phyloP scores from a whole-genome alignment of 2,113 vertebrate genomes.

The Pontoporia blainvillei region DNA sequence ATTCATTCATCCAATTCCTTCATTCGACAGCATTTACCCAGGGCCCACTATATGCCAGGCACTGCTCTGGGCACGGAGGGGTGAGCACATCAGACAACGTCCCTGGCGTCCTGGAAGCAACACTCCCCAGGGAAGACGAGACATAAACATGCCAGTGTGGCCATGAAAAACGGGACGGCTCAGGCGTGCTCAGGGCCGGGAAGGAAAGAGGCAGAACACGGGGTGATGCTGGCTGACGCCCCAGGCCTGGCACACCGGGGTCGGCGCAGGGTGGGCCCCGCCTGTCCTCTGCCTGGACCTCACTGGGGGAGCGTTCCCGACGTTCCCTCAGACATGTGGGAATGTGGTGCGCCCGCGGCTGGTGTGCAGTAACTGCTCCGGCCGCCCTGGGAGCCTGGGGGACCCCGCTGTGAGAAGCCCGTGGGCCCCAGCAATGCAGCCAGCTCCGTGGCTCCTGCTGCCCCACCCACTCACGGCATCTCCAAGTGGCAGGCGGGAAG shows the following conservation, averaged over 20 bases:
- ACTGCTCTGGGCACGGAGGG: accelerated
- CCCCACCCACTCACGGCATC: accelerated
- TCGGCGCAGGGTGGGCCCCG: no score
- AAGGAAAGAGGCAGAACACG: no score
- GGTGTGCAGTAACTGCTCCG: no score
- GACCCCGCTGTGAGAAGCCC: not conserved
- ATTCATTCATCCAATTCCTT: not conserved
- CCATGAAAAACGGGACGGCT: accelerated
- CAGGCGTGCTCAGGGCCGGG: accelerated
- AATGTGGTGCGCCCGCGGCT: accelerated
- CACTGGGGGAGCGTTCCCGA: no score
- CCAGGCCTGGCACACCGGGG: not conserved
- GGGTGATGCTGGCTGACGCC: accelerated
- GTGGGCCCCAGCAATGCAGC: not conserved
- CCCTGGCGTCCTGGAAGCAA: not conserved
- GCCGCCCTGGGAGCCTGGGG: not conserved
- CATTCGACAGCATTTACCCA: not conserved
- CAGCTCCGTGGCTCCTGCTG: accelerated
- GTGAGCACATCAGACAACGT: accelerated
- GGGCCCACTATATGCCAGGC: not conserved
- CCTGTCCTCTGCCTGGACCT: not conserved
- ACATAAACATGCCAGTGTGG: accelerated
- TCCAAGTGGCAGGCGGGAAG: accelerated
- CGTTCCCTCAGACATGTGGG: no score
- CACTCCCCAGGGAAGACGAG: no score